These are phyloP conservation scores for Eretmocerus hayati DNA, from an alignment of 2,888 invertebrate species.

Conservation along the genomic window DNA sequence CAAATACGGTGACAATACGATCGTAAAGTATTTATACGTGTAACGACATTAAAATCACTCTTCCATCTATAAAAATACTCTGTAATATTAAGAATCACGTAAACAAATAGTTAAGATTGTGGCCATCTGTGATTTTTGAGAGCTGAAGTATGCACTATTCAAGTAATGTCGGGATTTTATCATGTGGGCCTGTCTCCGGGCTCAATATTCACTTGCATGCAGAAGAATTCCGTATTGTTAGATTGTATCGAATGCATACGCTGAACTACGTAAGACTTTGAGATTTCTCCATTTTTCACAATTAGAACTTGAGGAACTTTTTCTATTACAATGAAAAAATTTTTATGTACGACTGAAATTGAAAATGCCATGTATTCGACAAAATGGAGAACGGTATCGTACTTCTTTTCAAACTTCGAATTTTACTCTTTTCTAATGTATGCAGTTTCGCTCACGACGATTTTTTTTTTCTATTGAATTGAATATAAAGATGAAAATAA, in stretches of 20 bases:
- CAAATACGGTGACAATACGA: slow-evolving; percentile 19
- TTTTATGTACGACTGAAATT: too few relatives aligned
- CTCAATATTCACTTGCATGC: too few relatives aligned
- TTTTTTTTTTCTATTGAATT: slow-evolving; percentile 17
- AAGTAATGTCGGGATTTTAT: neutral
- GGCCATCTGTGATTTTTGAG: slow-evolving; percentile 2
- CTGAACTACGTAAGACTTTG: too few relatives aligned
- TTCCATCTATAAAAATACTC: slow-evolving; percentile 9
- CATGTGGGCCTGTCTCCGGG: too few relatives aligned
- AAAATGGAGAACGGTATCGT: slow-evolving; percentile 6
- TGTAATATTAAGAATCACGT: slow-evolving; percentile 3
- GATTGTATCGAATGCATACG: too few relatives aligned
- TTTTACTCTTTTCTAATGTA: neutral
- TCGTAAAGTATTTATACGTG: slow-evolving; percentile 19
- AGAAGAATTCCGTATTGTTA: neutral
- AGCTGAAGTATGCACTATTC: neutral
- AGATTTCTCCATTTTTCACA: too few relatives aligned
- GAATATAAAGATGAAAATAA: slow-evolving; percentile 16
- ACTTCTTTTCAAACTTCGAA: slow-evolving; percentile 14
- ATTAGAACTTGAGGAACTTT: too few relatives aligned
- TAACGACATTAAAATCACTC: slow-evolving; percentile 14
- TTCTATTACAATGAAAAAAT: too few relatives aligned
- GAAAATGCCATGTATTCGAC: slow-evolving; percentile 13
- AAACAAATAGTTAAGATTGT: slow-evolving; percentile 9
- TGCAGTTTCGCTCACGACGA: slow-evolving; percentile 15